Conservation (phyloP, 2,888 invertebrate species). For the Arenicola marina region DNA sequence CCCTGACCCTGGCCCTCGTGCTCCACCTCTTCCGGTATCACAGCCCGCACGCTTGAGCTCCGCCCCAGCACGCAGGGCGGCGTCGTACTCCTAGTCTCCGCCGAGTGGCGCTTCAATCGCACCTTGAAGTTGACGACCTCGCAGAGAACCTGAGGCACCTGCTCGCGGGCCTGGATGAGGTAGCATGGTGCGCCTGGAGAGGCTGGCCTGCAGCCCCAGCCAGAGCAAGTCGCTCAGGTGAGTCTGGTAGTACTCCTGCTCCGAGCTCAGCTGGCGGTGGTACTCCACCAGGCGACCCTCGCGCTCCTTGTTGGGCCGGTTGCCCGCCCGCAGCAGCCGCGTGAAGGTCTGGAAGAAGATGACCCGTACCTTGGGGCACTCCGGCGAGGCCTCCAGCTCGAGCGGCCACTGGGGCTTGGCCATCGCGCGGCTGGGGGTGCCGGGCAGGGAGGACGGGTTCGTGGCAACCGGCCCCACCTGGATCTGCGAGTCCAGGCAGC, state of each 20-base stretch:
- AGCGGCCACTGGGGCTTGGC: neutral
- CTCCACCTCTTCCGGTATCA: too few species aligned
- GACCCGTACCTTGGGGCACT: slow-evolving; percentile 41
- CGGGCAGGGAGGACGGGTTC: neutral
- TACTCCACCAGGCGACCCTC: slow-evolving; percentile 19
- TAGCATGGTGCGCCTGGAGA: too few species aligned
- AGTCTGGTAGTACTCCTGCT: slow-evolving; percentile 86
- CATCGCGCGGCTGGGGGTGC: neutral
- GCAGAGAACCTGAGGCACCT: slow-evolving; percentile 72
- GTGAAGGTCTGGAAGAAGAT: slow-evolving; percentile 69
- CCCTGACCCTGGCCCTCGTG: too few species aligned
- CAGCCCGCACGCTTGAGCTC: too few species aligned
- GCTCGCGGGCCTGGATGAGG: slow-evolving; percentile 73
- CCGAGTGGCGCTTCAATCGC: slow-evolving; percentile 29
- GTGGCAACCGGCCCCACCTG: neutral
- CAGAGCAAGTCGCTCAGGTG: slow-evolving; percentile 88
- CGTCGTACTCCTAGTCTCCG: too few species aligned
- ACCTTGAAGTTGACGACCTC: slow-evolving; percentile 75
- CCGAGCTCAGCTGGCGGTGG: slow-evolving; percentile 68
- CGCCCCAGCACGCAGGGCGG: too few species aligned
- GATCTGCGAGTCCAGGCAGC: neutral
- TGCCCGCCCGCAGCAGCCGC: slow-evolving; percentile 73
- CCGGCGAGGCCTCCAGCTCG: neutral
- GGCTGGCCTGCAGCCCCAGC: slow-evolving; percentile 83
- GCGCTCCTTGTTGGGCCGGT: slow-evolving; percentile 38